phyloP scores from a whole-genome alignment of 2,888 invertebrate genomes.

The Mythimna lalbum region DNA sequence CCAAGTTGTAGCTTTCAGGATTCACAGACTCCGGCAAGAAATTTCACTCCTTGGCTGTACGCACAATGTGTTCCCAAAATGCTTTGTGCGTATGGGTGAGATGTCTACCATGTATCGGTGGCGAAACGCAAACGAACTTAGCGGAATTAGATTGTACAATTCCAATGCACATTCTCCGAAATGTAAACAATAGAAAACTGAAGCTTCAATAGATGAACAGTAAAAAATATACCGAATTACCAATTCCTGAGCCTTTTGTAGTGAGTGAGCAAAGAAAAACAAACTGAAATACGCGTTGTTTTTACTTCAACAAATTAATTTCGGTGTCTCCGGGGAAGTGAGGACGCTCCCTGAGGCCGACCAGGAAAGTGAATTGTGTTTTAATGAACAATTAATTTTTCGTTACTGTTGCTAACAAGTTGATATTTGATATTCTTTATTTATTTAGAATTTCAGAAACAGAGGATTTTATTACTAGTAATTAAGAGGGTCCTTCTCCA shows the following conservation, averaged over 20 bases:
- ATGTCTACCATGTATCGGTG: too few species aligned
- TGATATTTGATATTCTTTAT: slow-evolving; percentile 26
- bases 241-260: background rate
- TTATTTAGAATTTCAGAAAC: background rate
- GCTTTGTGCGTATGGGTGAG: too few species aligned
- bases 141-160: too few species aligned
- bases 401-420: slow-evolving; percentile 21
- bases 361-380: slow-evolving; percentile 17
- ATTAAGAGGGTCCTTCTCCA: too few species aligned
- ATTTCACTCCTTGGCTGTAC: too few species aligned
- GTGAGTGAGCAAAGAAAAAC: background rate
- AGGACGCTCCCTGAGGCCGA: background rate
- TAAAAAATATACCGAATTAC: background rate
- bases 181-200: too few species aligned
- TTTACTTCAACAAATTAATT: slow-evolving; percentile 32
- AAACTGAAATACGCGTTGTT: slow-evolving; percentile 24
- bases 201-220: background rate
- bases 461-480: background rate
- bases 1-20: too few species aligned
- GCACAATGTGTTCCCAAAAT: too few species aligned
- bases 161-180: too few species aligned
- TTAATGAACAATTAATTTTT: slow-evolving; percentile 45
- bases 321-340: background rate
- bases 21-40: too few species aligned
- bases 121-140: too few species aligned